Conservation (phyloP, 2,113 vertebrate genomes). For the Hippocampus comes region DNA sequence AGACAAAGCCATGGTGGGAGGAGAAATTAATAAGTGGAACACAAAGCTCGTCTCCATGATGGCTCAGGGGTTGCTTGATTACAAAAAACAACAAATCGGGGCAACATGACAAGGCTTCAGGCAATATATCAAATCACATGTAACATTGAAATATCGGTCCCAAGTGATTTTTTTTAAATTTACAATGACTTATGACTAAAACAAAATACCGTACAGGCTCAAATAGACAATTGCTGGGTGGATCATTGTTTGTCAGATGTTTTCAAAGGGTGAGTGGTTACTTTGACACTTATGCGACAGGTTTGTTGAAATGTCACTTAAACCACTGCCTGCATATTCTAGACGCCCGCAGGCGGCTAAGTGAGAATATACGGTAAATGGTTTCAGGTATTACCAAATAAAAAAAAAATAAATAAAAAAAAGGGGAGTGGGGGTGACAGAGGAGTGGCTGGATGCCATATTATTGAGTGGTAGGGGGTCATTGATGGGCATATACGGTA, state of each 20-base stretch:
- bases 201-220: not conserved
- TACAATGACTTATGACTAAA: constrained; percentile 10
- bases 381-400: not conserved
- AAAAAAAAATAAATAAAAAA: not conserved
- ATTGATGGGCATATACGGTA: not conserved
- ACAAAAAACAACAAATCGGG: constrained; percentile 2
- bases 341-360: not conserved
- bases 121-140: constrained; percentile 34
- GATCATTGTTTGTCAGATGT: not conserved
- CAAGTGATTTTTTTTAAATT: not conserved
- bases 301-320: not conserved
- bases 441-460: not conserved
- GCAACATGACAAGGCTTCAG: constrained; percentile 49
- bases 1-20: constrained; percentile 46
- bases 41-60: constrained; percentile 20
- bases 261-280: not conserved
- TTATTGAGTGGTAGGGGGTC: not conserved
- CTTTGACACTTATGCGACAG: not conserved
- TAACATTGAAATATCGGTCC: constrained; percentile 22
- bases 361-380: not conserved
- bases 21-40: constrained; percentile 60
- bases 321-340: not conserved
- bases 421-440: not conserved
- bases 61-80: constrained; percentile 17
- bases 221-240: not conserved